A percentile compares a stretch with the other conserved stretches of the same genome.
These are phyloP conservation scores for Oscheius sp. DNA, from an alignment of 2,888 invertebrate species.

Conservation along the genomic window DNA sequence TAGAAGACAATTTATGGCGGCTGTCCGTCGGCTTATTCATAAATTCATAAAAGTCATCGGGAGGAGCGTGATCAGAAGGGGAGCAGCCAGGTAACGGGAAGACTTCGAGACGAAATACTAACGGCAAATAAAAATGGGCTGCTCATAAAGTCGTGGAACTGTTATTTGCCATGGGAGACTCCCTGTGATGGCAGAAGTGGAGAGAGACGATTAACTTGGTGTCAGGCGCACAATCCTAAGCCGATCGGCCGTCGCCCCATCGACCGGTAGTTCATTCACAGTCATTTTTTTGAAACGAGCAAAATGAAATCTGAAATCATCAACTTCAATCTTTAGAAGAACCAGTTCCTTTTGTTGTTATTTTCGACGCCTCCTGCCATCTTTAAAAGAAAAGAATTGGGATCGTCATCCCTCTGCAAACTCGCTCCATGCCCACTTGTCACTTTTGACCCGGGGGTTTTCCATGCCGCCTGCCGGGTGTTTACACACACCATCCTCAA, in stretches of 20 bases:
- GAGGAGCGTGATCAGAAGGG: not conserved
- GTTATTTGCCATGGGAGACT: not conserved
- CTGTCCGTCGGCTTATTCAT: too few species aligned
- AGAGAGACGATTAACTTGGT: constrained; percentile 15
- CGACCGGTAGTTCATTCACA: not conserved
- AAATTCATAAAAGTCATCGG: too few species aligned
- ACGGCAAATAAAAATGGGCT: constrained; percentile 14
- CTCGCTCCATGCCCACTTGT: too few species aligned
- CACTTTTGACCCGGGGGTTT: too few species aligned
- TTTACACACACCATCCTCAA: constrained; percentile 1
- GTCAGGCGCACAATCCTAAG: constrained; percentile 30
- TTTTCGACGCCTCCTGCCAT: too few species aligned
- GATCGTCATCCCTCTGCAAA: too few species aligned
- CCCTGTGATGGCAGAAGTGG: not conserved
- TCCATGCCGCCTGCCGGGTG: constrained; percentile 9
- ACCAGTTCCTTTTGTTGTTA: too few species aligned
- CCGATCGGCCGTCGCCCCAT: constrained; percentile 12
- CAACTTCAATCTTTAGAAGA: too few species aligned
- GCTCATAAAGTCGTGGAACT: not conserved
- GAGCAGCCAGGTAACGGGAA: not conserved
- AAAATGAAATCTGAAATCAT: too few species aligned
- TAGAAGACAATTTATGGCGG: too few species aligned
- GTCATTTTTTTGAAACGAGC: too few species aligned
- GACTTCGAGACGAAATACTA: constrained; percentile 12
- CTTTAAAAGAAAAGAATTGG: too few species aligned